Conservation (phyloP, 2,113 vertebrate genomes). For the Limnothrissa miodon region DNA sequence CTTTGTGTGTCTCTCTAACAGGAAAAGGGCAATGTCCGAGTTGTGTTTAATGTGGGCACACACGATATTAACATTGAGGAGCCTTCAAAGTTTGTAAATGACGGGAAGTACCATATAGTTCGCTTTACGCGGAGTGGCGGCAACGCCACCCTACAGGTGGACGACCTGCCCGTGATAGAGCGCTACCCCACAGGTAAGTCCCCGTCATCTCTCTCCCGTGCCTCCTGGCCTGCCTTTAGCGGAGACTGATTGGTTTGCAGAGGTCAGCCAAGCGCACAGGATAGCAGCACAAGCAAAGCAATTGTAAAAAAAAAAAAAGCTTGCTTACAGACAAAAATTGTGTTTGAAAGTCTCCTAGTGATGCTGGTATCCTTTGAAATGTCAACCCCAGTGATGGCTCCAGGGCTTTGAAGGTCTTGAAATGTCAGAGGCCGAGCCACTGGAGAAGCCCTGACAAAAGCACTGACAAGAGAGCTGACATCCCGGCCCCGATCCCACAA, state of each 20-base stretch:
- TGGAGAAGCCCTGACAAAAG: slow-evolving; percentile 51
- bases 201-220: slow-evolving; percentile 9
- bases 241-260: not conserved
- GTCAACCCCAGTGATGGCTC: slow-evolving; percentile 49
- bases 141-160: slow-evolving; percentile 97
- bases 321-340: slow-evolving; percentile 40
- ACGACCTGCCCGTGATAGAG: slow-evolving; percentile 96
- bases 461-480: slow-evolving; percentile 50
- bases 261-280: slow-evolving; percentile 21
- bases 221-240: slow-evolving; percentile 25
- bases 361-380: slow-evolving; percentile 53
- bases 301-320: slow-evolving; percentile 37
- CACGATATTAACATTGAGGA: slow-evolving; percentile 99
- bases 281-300: slow-evolving; percentile 30
- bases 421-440: slow-evolving; percentile 52
- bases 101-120: slow-evolving; percentile 97
- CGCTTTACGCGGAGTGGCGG: slow-evolving; percentile 97
- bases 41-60: slow-evolving; percentile 98
- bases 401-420: slow-evolving; percentile 46
- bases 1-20: slow-evolving; percentile 50
- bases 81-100: slow-evolving; percentile 96
- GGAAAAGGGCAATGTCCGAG: slow-evolving; percentile 97
- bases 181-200: slow-evolving; percentile 97
- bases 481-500: slow-evolving; percentile 40
- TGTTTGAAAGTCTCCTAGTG: slow-evolving; percentile 36